A percentile compares a stretch with the other conserved stretches of the same genome.
Evolutionary conservation across 2,797 vertebrate genomes (phyloP).

Genomic region (Typhlichthys subterraneus): DNA sequence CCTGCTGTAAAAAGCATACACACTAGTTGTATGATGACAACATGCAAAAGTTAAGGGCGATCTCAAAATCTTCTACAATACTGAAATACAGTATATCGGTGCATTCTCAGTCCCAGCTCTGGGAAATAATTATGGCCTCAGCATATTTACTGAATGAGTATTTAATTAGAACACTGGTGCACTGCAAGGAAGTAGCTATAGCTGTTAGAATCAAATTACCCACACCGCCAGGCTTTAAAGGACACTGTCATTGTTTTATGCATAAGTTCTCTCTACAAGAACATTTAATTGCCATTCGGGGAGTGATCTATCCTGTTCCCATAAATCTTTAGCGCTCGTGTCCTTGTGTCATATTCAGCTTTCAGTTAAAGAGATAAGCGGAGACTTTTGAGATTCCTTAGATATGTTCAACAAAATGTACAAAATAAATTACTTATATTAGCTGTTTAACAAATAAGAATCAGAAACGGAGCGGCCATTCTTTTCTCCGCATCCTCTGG

Average conservation of each 20-base stretch:
- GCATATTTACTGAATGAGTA: slow-evolving; percentile 34
- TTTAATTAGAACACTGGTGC: slow-evolving; percentile 48
- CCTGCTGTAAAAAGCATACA: slow-evolving; percentile 35
- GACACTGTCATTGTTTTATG: slow-evolving; percentile 34
- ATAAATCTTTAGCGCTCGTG: slow-evolving; percentile 55
- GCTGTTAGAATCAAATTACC: slow-evolving; percentile 46
- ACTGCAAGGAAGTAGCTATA: slow-evolving; percentile 28
- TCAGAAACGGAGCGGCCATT: slow-evolving; percentile 5
- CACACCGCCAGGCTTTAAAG: slow-evolving; percentile 25
- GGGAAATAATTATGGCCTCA: slow-evolving; percentile 53
- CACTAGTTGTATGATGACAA: slow-evolving; percentile 31
- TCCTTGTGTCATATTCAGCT: slow-evolving; percentile 31
- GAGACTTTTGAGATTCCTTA: slow-evolving; percentile 42
- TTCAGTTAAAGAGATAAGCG: slow-evolving; percentile 19
- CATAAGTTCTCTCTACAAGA: slow-evolving; percentile 29
- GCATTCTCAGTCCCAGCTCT: slow-evolving; percentile 35
- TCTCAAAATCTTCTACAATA: slow-evolving; percentile 39
- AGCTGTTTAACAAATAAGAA: slow-evolving; percentile 18
- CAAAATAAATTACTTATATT: slow-evolving; percentile 58
- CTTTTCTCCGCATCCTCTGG: slow-evolving; percentile 6
- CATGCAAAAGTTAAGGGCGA: slow-evolving; percentile 28
- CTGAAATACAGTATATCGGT: neutral
- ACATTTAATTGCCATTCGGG: slow-evolving; percentile 59
- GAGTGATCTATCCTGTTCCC: slow-evolving; percentile 41
- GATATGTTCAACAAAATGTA: slow-evolving; percentile 40